A percentile compares a stretch with the other conserved stretches of the same genome.
Conservation (phyloP, 2,797 vertebrate species). For the Poeciliopsis paucimaculata region DNA sequence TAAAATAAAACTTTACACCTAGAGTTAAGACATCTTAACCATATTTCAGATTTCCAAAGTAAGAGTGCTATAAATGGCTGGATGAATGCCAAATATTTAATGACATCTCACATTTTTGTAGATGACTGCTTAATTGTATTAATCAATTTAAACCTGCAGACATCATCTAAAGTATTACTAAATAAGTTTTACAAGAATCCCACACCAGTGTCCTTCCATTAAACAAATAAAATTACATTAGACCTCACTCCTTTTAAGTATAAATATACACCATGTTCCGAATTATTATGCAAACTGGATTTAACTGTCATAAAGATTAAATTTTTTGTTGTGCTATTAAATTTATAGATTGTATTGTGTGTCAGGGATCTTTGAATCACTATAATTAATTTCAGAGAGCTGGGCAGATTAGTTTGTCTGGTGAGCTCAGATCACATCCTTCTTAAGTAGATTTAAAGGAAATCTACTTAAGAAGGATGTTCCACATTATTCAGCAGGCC, state of each 20-base stretch:
- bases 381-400: too few species aligned
- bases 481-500: too few species aligned
- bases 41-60: not conserved
- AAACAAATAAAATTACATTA: not conserved
- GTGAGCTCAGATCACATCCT: too few species aligned
- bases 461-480: too few species aligned
- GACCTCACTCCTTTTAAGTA: not conserved
- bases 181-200: not conserved
- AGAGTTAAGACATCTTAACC: not conserved
- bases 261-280: not conserved
- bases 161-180: not conserved
- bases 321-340: too few species aligned
- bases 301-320: too few species aligned
- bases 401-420: too few species aligned
- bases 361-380: too few species aligned
- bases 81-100: not conserved
- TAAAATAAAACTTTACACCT: not conserved
- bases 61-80: not conserved
- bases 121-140: not conserved
- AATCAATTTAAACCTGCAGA: not conserved
- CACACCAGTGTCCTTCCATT: not conserved
- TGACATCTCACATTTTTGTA: not conserved
- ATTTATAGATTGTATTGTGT: too few species aligned
- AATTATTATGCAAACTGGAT: too few species aligned
- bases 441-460: too few species aligned